These are phyloP conservation scores for Metallyticus violacea DNA, from an alignment of 2,888 invertebrate species.

Conservation along the genomic window DNA sequence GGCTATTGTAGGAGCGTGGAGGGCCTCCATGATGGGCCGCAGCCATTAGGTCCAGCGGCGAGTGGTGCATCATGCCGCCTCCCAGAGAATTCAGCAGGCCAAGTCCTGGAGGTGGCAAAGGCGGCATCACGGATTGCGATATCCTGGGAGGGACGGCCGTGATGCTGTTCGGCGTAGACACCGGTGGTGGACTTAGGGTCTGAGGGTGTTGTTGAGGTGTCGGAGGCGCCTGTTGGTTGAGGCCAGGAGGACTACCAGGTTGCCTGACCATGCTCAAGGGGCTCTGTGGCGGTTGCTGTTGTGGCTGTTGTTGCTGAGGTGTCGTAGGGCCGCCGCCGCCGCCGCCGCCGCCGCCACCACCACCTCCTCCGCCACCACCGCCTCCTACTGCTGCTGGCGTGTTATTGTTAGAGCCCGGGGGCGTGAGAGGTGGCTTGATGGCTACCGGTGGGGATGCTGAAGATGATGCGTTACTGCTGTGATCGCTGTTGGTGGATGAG, in stretches of 20 bases:
- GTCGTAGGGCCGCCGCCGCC: constrained; percentile 40
- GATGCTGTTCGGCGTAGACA: constrained; percentile 48
- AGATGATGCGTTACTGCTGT: constrained; percentile 56
- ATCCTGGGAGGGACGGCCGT: constrained; percentile 46
- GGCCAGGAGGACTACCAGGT: constrained; percentile 39
- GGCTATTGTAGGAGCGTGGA: constrained; percentile 83
- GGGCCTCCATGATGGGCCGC: constrained; percentile 77
- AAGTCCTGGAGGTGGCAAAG: constrained; percentile 78
- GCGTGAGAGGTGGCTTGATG: constrained; percentile 45
- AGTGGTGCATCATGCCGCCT: constrained; percentile 66
- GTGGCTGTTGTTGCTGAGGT: constrained; percentile 38
- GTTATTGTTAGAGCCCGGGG: constrained; percentile 48
- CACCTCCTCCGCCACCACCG: constrained; percentile 40
- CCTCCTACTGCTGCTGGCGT: constrained; percentile 45
- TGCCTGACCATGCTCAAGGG: constrained; percentile 40
- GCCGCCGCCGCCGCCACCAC: constrained; percentile 40
- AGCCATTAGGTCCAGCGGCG: constrained; percentile 80
- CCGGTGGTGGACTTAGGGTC: constrained; percentile 63
- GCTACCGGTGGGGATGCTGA: constrained; percentile 46
- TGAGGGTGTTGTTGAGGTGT: constrained; percentile 50
- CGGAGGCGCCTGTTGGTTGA: constrained; percentile 50
- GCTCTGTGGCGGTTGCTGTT: constrained; percentile 37
- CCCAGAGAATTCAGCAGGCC: constrained; percentile 77
- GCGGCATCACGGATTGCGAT: constrained; percentile 61
- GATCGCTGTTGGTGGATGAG: constrained; percentile 54